Conservation (phyloP, 2,797 vertebrate species). For the Pristis pectinata region DNA sequence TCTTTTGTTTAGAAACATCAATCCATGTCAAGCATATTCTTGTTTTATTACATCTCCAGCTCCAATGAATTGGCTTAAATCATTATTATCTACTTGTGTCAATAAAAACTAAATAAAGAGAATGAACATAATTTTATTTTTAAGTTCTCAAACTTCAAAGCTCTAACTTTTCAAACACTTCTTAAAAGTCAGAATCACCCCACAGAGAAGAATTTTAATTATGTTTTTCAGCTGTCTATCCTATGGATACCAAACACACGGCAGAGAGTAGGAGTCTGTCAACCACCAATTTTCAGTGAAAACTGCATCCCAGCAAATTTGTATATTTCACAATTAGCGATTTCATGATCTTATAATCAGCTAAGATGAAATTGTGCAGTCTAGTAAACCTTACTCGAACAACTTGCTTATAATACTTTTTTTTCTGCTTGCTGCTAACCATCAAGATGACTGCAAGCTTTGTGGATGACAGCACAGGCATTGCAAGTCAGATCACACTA, state of each 20-base stretch:
- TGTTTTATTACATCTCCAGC: neutral
- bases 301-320: neutral
- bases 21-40: neutral
- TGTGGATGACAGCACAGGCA: neutral
- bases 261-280: neutral
- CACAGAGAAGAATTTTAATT: conserved; percentile 24
- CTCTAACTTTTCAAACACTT: neutral
- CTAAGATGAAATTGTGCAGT: neutral
- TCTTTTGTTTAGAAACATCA: neutral
- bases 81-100: neutral
- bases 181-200: neutral
- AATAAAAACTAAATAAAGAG: neutral
- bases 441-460: neutral
- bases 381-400: neutral
- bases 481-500: neutral
- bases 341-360: neutral
- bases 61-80: neutral
- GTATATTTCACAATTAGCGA: neutral
- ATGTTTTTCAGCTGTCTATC: conserved; percentile 13
- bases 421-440: neutral
- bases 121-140: neutral
- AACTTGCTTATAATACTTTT: conserved; percentile 19
- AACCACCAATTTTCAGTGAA: neutral
- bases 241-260: conserved; percentile 6
- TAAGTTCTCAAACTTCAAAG: conserved; percentile 25